Evolutionary conservation across 2,888 invertebrate species (phyloP), one percentile per base, ranked within the genome.

Genomic region (Napeogenes sylphis): DNA sequence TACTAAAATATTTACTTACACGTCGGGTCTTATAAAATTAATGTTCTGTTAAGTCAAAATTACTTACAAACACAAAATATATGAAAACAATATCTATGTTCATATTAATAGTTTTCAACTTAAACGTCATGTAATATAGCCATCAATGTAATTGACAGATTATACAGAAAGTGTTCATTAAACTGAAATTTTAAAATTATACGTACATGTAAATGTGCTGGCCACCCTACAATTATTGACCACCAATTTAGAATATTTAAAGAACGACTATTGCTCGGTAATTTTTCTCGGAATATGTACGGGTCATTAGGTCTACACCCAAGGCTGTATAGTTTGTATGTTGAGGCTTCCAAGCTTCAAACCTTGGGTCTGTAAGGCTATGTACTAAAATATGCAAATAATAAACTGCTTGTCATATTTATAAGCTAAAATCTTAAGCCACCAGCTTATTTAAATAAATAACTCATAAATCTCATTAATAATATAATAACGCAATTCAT

Each of bases 271-370:
- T 76, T 78, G 74, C 71, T 60, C 68, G 75, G 72, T 75, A 78
- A 78, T 76, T 76, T 69, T 69, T 68, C 72, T 70, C 72, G 71
- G 73, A 73, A 73, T 71, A 70, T 71, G 71, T 69, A 71, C 70
- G 72, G 67, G 71, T 73, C 73, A 73, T 81, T 79, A 77, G 73
- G 64, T 69, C 33, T 33, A 47, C 56, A 63, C 42, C 66, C 71
- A 76, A 76, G 75, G 76, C 70, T 74, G 67, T 42, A 59, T 45
- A 56, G 14, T 45, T 33, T 57, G 59, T 42, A 55, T 45, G 21
- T 21, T 21, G 21, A 30, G 61, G 68, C 66, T 66, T 64, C 66
- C 64, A 57, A 68, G 68, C 69, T 70, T 68, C 61, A 61, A 63
- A 70, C 70, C 72, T 73, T 65, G 70, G 64, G 45, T 45, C 68